phyloP scores from a whole-genome alignment of 2,797 vertebrate species.

The Centropyge bicolor region DNA sequence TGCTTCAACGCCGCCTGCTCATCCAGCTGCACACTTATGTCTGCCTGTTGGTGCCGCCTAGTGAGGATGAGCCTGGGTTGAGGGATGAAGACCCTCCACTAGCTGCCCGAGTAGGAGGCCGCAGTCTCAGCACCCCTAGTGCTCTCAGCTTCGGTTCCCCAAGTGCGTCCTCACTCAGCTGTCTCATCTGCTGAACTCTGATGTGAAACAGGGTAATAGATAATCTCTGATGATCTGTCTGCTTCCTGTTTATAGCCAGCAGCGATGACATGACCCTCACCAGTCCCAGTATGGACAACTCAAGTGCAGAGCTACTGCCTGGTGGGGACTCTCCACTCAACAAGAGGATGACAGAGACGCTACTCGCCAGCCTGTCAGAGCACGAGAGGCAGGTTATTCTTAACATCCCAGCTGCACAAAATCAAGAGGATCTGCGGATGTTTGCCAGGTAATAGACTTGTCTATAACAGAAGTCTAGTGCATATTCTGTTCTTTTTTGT shows the following conservation, averaged over 20 bases:
- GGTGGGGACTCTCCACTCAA: slow-evolving; percentile 96
- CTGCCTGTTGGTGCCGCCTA: slow-evolving; percentile 93
- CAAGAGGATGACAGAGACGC: slow-evolving; percentile 95
- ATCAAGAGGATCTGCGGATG: slow-evolving; percentile 95
- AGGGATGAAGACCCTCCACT: slow-evolving; percentile 89
- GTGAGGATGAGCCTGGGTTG: slow-evolving; percentile 85
- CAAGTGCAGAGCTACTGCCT: slow-evolving; percentile 94
- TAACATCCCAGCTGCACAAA: slow-evolving; percentile 94
- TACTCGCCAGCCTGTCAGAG: slow-evolving; percentile 94
- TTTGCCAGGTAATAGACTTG: slow-evolving; percentile 83
- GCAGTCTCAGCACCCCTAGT: slow-evolving; percentile 95
- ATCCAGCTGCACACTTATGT: slow-evolving; percentile 98
- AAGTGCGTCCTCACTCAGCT: slow-evolving; percentile 83
- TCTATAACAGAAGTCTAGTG: not conserved
- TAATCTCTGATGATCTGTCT: slow-evolving; percentile 13
- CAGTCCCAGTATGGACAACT: slow-evolving; percentile 99
- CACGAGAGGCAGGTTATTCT: slow-evolving; percentile 94
- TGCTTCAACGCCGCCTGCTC: slow-evolving; percentile 94
- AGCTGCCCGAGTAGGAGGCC: slow-evolving; percentile 88
- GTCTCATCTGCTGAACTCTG: not conserved
- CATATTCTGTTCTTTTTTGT: not conserved
- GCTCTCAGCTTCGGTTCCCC: slow-evolving; percentile 98
- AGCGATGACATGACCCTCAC: slow-evolving; percentile 99
- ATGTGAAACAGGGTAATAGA: not conserved
- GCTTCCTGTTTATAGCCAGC: slow-evolving; percentile 86